phyloP scores from a whole-genome alignment of 2,888 invertebrate genomes.

The Latheticus oryzae region DNA sequence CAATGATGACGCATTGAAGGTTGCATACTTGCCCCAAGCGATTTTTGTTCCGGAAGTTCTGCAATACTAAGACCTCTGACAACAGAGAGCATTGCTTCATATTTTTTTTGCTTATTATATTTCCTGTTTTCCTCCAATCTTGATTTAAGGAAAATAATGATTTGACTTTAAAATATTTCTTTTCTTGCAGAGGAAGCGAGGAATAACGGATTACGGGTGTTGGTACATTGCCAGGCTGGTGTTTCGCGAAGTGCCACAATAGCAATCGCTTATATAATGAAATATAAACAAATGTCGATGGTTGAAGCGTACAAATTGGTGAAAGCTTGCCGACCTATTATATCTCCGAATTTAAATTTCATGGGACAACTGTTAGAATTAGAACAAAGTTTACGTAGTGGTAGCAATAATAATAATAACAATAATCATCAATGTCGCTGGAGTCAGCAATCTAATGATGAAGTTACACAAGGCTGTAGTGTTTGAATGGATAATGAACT shows the following conservation, averaged over 20 bases:
- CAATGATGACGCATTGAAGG: slow-evolving; percentile 3
- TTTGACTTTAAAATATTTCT: slow-evolving; percentile 46
- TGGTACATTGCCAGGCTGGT: slow-evolving; percentile 96
- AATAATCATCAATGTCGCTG: slow-evolving; percentile 66
- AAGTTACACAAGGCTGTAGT: slow-evolving; percentile 70
- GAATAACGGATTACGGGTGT: slow-evolving; percentile 77
- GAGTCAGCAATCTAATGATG: slow-evolving; percentile 68
- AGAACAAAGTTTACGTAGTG: slow-evolving; percentile 75
- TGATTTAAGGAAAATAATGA: too few species aligned
- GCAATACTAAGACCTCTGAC: too few species aligned
- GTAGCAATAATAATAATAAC: slow-evolving; percentile 57
- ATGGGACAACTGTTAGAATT: slow-evolving; percentile 90
- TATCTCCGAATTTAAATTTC: slow-evolving; percentile 95
- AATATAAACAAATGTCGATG: slow-evolving; percentile 83
- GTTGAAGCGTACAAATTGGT: slow-evolving; percentile 90
- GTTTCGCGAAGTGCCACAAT: slow-evolving; percentile 94
- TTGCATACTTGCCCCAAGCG: slow-evolving; percentile 10
- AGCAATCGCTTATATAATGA: slow-evolving; percentile 95
- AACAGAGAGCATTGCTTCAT: too few species aligned
- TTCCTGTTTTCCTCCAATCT: too few species aligned
- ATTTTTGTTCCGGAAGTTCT: slow-evolving; percentile 12
- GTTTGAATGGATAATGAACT: slow-evolving; percentile 64
- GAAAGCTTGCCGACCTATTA: slow-evolving; percentile 86
- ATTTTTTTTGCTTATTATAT: too few species aligned
- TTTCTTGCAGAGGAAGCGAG: slow-evolving; percentile 76